These are phyloP conservation scores for Paradoxurus hermaphroditus DNA, from an alignment of 2,113 vertebrate genomes.

Conservation along the genomic window DNA sequence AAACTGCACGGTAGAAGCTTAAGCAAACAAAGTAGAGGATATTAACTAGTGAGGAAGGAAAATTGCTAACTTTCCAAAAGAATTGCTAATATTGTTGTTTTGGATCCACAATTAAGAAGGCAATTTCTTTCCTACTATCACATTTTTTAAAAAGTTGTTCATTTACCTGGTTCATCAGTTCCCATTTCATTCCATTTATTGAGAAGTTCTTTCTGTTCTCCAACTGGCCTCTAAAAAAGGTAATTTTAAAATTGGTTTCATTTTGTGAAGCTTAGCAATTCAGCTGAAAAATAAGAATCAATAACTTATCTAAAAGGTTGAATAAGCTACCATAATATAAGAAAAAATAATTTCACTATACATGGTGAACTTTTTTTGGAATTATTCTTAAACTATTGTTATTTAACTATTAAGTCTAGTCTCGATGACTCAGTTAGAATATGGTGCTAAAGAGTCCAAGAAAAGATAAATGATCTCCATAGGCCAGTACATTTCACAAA, in stretches of 20 bases:
- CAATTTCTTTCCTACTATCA: background rate
- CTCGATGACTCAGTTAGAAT: background rate
- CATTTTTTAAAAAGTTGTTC: slow-evolving; percentile 33
- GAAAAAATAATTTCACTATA: slow-evolving; percentile 44
- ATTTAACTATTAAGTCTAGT: slow-evolving; percentile 19
- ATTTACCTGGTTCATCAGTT: slow-evolving; percentile 95
- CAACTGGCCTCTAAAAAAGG: slow-evolving; percentile 87
- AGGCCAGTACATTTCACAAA: background rate
- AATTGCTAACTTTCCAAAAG: background rate
- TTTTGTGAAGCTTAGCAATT: slow-evolving; percentile 37
- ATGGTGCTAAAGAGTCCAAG: background rate
- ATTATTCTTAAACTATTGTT: slow-evolving; percentile 30
- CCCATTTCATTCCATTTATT: slow-evolving; percentile 99
- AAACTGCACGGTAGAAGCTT: background rate
- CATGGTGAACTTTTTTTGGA: background rate
- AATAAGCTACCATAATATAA: background rate
- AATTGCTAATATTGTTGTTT: background rate
- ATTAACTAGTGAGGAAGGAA: background rate
- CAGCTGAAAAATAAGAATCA: slow-evolving; percentile 52
- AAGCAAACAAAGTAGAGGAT: background rate
- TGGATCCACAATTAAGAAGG: background rate
- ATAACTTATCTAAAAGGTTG: slow-evolving; percentile 39
- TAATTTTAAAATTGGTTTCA: slow-evolving; percentile 60
- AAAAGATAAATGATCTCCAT: background rate
- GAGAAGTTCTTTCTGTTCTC: slow-evolving; percentile 94